Base-by-base conservation (phyloP, 2,888 invertebrate species). In the Chrysopilus asiliformis region DNA sequence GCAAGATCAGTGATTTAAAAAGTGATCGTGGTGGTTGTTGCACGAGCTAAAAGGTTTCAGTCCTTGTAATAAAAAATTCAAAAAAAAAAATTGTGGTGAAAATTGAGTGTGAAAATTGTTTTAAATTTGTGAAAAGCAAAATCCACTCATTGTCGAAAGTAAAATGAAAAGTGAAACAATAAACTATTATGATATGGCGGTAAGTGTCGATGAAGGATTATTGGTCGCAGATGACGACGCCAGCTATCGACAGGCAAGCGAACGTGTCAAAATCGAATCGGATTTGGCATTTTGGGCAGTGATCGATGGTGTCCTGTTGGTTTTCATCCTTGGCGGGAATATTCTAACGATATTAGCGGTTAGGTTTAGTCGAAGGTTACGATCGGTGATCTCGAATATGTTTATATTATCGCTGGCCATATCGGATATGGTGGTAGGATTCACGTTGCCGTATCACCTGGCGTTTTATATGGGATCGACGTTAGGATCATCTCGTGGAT, bases 371-470 rank as follows among this genome's bases (percentile, higher is more conserved):
- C 70, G 78, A 32, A 72, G 76, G 41, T 66, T 83, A 15, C 74
- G 79, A 6, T 71, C 72, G 25, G 68, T 79, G 32, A 73, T 78
- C 36, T 80, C 84, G 40, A 84, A 83, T 64, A 72, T 79, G 50
- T 83, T 84, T 61, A 76, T 85, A 44, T 68, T 82, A 42, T 83
- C 80, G 57, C 63, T 85, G 50, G 85, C 84, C 18, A 67, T 82
- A 44, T 81, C 83, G 16, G 85, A 85, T 62, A 68, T 82, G 32
- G 68, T 82, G 60, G 83, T 85, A 37, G 84, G 83, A 4, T 60
- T 82, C 24, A 76, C 79, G 20, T 61, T 84, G 48, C 82, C 83
- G 13, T 85, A 81, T 60, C 83, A 84, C 56, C 69, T 81, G 51
- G 72, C 76, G 31, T 84, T 85, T 62, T 81, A 80, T 59, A 57